Evolutionary conservation across 2,888 invertebrate genomes (phyloP).

Genomic region (Xanthorhoe designata): DNA sequence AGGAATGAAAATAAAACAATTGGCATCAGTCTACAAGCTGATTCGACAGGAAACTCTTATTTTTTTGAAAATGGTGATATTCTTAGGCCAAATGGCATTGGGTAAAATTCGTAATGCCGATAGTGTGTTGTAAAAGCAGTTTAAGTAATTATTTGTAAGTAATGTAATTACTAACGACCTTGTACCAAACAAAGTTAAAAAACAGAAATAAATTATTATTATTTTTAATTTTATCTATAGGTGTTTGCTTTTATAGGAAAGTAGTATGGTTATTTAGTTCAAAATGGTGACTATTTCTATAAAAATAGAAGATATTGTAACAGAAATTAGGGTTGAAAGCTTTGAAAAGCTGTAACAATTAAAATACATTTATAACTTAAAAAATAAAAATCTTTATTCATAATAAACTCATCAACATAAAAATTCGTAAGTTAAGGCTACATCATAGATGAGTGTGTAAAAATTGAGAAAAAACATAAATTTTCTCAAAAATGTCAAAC

Average conservation of each 20-base stretch:
- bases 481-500: constrained; percentile 76
- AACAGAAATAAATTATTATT: too few species aligned
- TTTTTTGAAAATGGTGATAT: not conserved
- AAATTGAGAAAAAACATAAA: constrained; percentile 39
- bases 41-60: too few species aligned
- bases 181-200: too few species aligned
- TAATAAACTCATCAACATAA: constrained; percentile 72
- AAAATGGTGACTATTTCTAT: not conserved
- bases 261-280: too few species aligned
- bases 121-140: not conserved
- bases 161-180: too few species aligned
- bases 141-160: too few species aligned
- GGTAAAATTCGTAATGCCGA: not conserved
- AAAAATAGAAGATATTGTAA: not conserved
- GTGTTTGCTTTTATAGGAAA: too few species aligned
- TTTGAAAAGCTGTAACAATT: constrained; percentile 44
- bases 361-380: constrained; percentile 70
- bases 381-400: constrained; percentile 80
- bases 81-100: not conserved
- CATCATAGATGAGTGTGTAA: constrained; percentile 55
- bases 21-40: not conserved
- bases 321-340: constrained; percentile 2
- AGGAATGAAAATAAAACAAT: not conserved
- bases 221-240: too few species aligned
- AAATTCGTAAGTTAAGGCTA: constrained; percentile 68